Percentiles rank a stretch among this genome's conserved stretches.
Evolutionary conservation across 2,888 invertebrate genomes (phyloP).

Genomic region (Heteromyza rotundicornis): DNA sequence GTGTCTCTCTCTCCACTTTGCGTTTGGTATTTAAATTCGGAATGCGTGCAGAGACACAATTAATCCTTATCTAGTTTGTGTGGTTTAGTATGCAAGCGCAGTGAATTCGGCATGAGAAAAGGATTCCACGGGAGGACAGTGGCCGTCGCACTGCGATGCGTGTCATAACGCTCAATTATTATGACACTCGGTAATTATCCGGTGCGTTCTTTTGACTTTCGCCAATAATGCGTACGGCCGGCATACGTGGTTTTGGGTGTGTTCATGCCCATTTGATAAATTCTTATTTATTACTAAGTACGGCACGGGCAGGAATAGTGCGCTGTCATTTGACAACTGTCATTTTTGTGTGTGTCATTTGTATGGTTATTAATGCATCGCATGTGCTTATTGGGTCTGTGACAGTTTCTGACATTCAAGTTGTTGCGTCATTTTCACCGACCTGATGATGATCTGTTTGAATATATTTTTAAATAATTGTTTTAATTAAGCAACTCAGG

Average conservation of each 20-base stretch:
- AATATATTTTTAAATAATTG: too few species aligned
- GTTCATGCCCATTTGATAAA: constrained; percentile 18
- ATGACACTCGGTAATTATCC: constrained; percentile 41
- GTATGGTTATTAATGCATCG: constrained; percentile 13
- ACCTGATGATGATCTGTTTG: too few species aligned
- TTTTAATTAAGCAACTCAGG: too few species aligned
- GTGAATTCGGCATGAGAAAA: background rate
- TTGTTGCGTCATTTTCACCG: too few species aligned
- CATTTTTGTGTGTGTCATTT: constrained; percentile 4
- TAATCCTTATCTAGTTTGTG: constrained; percentile 57
- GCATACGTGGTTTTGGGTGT: constrained; percentile 3
- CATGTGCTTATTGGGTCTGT: constrained; percentile 6
- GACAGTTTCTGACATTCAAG: too few species aligned
- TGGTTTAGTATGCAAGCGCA: constrained; percentile 15
- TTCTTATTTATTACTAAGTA: constrained; percentile 18
- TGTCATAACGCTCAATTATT: constrained; percentile 44
- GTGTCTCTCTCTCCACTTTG: too few species aligned
- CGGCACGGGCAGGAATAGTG: background rate
- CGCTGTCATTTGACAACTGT: constrained; percentile 9
- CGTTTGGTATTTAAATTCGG: constrained; percentile 42
- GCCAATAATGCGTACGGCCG: background rate
- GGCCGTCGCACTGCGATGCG: constrained; percentile 27
- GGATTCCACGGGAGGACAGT: background rate
- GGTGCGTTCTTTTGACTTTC: background rate
- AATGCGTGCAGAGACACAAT: constrained; percentile 57